phyloP scores from a whole-genome alignment of 2,797 vertebrate species.

The Bovichtus diacanthus region DNA sequence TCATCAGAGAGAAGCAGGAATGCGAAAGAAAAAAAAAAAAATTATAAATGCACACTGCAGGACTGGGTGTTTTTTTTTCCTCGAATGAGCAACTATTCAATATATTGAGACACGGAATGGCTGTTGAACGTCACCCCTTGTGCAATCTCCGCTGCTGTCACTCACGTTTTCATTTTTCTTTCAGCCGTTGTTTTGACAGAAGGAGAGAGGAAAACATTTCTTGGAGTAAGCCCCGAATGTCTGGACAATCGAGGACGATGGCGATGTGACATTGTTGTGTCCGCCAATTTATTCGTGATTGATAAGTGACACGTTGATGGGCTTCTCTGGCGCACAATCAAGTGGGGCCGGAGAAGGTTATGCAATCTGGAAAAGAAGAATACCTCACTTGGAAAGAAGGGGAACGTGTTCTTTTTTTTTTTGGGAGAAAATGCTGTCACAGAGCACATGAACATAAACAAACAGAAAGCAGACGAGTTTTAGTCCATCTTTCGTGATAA shows the following conservation, averaged over 20 bases:
- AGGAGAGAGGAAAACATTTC: constrained; percentile 21
- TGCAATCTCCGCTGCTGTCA: constrained; percentile 56
- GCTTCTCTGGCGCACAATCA: background rate
- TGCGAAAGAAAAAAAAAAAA: too few relatives aligned
- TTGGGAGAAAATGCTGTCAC: constrained; percentile 4
- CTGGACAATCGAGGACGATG: constrained; percentile 16
- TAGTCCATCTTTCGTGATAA: constrained; percentile 17
- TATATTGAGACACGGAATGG: constrained; percentile 4
- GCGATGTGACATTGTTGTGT: constrained; percentile 40
- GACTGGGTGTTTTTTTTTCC: background rate
- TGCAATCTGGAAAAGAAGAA: constrained; percentile 16
- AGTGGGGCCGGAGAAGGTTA: constrained; percentile 12
- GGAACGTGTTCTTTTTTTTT: constrained; percentile 10
- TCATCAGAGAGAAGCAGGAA: constrained; percentile 18
- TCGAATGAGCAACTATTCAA: constrained; percentile 24
- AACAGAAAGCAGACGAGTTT: constrained; percentile 18
- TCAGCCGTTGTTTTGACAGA: constrained; percentile 33
- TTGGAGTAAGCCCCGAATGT: constrained; percentile 23
- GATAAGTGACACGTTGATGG: constrained; percentile 34
- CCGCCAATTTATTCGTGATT: constrained; percentile 30
- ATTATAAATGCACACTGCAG: background rate
- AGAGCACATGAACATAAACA: background rate
- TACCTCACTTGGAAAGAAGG: constrained; percentile 3
- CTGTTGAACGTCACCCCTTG: constrained; percentile 5
- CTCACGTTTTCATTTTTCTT: constrained; percentile 39